A percentile compares a stretch with the other conserved stretches of the same genome.
phyloP scores from a whole-genome alignment of 2,888 invertebrate genomes.

The Metallyticus violacea region DNA sequence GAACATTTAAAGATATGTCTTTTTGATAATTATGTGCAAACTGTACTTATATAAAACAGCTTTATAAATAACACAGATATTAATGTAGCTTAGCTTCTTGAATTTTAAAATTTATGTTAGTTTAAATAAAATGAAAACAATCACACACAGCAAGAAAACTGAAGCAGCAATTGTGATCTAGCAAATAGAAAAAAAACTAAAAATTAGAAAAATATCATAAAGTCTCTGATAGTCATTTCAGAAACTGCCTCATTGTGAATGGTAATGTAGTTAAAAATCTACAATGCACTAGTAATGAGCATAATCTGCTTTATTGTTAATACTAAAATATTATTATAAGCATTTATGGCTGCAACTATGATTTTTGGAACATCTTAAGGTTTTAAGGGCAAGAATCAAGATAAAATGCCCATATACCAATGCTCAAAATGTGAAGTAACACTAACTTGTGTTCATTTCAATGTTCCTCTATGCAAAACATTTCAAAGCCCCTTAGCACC shows the following conservation, averaged over 20 bases:
- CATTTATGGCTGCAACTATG: neutral
- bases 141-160: neutral
- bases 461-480: neutral
- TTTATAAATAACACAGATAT: neutral
- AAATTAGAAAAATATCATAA: neutral
- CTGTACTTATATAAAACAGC: neutral
- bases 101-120: neutral
- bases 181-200: no score
- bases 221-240: neutral
- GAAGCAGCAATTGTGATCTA: no score
- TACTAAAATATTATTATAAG: neutral
- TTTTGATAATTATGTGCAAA: neutral
- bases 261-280: neutral
- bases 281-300: neutral
- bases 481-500: neutral
- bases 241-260: neutral
- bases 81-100: neutral
- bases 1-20: neutral
- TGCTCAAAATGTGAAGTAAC: neutral
- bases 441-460: neutral
- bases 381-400: neutral
- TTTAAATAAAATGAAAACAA: neutral
- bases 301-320: neutral
- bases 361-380: neutral
- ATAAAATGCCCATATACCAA: neutral